These are phyloP conservation scores for Malurus cyaneus DNA, from an alignment of 2,113 vertebrate species.

Conservation along the genomic window DNA sequence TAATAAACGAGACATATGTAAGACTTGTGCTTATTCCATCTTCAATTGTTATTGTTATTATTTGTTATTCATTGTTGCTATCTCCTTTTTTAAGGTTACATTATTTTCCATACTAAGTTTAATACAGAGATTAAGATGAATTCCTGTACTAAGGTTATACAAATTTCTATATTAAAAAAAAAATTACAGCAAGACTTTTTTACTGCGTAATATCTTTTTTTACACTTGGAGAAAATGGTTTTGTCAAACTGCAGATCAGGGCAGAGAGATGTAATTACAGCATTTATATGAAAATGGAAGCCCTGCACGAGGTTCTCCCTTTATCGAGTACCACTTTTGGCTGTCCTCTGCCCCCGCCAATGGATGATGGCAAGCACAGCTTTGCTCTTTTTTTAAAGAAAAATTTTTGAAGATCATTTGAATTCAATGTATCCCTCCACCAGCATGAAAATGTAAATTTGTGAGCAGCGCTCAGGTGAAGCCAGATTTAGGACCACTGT, in stretches of 20 bases:
- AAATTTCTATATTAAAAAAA: not conserved
- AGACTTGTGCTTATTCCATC: not conserved
- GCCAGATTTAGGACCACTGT: constrained; percentile 38
- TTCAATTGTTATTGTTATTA: not conserved
- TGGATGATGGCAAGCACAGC: not conserved
- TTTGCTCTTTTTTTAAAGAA: constrained; percentile 8
- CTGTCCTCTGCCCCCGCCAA: not conserved
- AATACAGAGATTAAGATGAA: not conserved
- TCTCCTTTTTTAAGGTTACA: not conserved
- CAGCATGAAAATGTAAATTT: constrained; percentile 38
- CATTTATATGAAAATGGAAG: not conserved
- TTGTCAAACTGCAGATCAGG: not conserved
- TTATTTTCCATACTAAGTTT: not conserved
- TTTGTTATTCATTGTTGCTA: not conserved
- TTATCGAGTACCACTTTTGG: not conserved
- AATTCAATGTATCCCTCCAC: not conserved
- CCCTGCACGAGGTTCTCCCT: not conserved
- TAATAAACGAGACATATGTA: not conserved
- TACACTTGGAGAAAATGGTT: not conserved
- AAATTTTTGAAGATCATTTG: constrained; percentile 18
- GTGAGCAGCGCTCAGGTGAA: not conserved
- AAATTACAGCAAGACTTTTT: not conserved
- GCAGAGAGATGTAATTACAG: not conserved
- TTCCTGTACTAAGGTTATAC: not conserved
- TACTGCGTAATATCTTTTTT: not conserved